Base-by-base conservation (phyloP, 2,888 invertebrate genomes). In the Gymnosoma rotundatum region DNA sequence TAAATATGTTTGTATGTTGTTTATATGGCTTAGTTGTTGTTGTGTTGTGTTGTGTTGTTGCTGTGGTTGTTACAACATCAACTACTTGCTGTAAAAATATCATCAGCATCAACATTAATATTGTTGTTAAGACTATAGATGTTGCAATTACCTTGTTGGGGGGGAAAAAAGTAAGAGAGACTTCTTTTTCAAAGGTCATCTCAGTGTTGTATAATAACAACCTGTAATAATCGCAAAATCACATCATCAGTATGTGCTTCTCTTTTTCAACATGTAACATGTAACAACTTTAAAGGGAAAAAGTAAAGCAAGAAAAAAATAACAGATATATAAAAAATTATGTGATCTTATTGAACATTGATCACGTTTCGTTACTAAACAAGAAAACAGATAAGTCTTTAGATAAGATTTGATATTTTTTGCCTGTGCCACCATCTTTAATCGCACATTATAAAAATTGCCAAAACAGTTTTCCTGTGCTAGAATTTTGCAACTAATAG, bases 341-440 rank as follows among this genome's bases (percentile, higher is more conserved):
- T 85, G 76, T 83, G 82, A 80, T 86, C 76, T 78, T 70, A 73
- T 78, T 82, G 83, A 85, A 78, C 79, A 85, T 82, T 86, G 83
- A 86, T 86, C 86, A 86, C 86, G 83, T 84, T 86, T 75, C 83
- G 74, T 79, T 73, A 50, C 64, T 45, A 78, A 81, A 74, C 83
- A 73, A 80, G 54, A 58, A 25, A 42, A 36, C 3, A 81, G 84
- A 83, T 83, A 67, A 79, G 76, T 79, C 78, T 69, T 79, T 10
- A 76, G 82, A 84, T 84, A 86, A 84, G 69, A 75, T 75, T 72
- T 32, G 16, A 64, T 32, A 58, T 63, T 61, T 60, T 56, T 63
- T 56, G 2, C n/a, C 18, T 48, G 25, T 32, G 50, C 38, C 21
- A 42, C 21, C 25, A 52, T 18, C 32, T 70, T 58, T 70, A 58